Evolutionary conservation across 2,888 invertebrate genomes (phyloP), one percentile per base, ranked within the genome.

Genomic region (Autographa gamma): DNA sequence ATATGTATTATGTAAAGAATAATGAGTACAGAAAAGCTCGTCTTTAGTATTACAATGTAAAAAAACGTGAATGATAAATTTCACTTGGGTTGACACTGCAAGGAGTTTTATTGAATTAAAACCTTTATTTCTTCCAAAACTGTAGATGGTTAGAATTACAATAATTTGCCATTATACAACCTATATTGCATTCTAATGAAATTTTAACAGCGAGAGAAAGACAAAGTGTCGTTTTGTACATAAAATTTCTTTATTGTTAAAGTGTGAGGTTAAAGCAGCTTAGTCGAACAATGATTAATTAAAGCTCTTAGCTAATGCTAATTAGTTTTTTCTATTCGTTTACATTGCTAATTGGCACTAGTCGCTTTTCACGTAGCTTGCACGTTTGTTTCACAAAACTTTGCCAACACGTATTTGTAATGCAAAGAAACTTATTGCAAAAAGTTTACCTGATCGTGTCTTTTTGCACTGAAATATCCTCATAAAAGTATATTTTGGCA

Each of bases 241-340:
- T 71, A 0, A 31, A 61, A 25, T 34, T 63, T 74, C 14, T 62
- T 13, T 54, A 54, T 19, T 68, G 34, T 60, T 54, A 11, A 71
- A 34, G 41, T 68, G 52, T 34, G 59, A 25, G 14, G 61, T 19
- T 19, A 31, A 9, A n/a, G 4, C 19, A 32, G 60, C 32, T 67
- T 67, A 60, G 60, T 31, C 60, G 31, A 59, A 61, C 63, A 56
- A 56, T 56, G 25, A 56, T 56, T 56, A 25, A 56, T 56, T 25
- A 56, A 19, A 56, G 54, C 54, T 54, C 19, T 54, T 14, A 43
- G 43, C 16, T 14, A 14, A 43, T 43, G 19, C 4, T 56, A 25
- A 25, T 14, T 25, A 25, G 25, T 11, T 56, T 25, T 56, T 25
- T 25, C 54, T 25, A 13, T 56, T 56, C 25, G 13, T 25, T 56